Base-by-base conservation (phyloP, 1,140 invertebrate genomes). In the Anastrepha obliqua region DNA sequence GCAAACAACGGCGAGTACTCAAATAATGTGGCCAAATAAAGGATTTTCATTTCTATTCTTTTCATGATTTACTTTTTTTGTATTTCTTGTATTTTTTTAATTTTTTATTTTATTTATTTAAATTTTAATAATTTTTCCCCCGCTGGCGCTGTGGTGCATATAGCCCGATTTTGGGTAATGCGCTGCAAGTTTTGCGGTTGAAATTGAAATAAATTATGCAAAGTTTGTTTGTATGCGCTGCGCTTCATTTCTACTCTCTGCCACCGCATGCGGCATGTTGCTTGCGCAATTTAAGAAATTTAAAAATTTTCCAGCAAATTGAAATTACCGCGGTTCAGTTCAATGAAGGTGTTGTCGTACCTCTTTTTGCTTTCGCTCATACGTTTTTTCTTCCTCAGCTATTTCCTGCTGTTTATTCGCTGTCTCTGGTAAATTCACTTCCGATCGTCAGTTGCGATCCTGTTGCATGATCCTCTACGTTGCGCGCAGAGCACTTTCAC, bases 171-270 rank as follows among this genome's bases (percentile, higher is more conserved):
- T 81, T 81, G 17, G 74, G 74, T 55, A 81, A 81, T 81, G 74
- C 47, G 47, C 74, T 47, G 74, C 74, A 81, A 81, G 42, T 55
- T 81, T 81, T 42, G 74, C 55, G 74, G 74, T 81, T 55, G 47
- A 81, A 81, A 81, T 81, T 81, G 74, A 81, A 81, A 81, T 81
- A 81, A 81, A 81, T 81, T 81, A 81, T 81, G 74, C 47, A 81
- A 81, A 81, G 74, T 81, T 81, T 81, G 74, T 81, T 81, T 81
- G 74, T 55, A 47, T 81, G 47, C 74, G 44, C 74, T 3, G 8
- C 9, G 74, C 47, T 81, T 55, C n/a, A 15, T 17, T n/a, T 0
- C 6, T 9, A 29, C 47, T 81, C n/a, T 15, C 29, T 29, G 29
- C 29, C 29, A 29, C 29, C 70, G 44, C 20, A n/a, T 51, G 70